Base-by-base conservation (phyloP, 2,888 invertebrate species). In the Zaprionus bogoriensis region DNA sequence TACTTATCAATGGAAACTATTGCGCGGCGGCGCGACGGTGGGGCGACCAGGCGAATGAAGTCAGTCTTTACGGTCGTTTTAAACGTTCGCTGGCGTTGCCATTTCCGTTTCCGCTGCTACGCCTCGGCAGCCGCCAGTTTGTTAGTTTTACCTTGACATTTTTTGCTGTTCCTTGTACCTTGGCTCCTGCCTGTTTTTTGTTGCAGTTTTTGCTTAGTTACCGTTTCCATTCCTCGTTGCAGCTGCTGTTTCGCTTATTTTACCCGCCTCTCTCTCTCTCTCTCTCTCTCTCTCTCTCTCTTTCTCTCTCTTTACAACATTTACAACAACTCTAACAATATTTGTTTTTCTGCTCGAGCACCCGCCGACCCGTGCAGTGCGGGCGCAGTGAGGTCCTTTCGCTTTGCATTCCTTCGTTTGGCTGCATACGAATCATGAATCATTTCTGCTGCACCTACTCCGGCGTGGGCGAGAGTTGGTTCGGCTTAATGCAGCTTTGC, bases 81-180 rank as follows among this genome's bases (percentile, higher is more conserved):
- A 65, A 73, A 66, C 62, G 67, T 63, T 79, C 64, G 60, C 53
- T 65, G 70, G 69, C 70, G 55, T 57, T 72, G 63, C 67, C 72
- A 69, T 84, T 80, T 80, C 81, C 81, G 81, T 73, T 86, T 83
- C 81, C 84, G 83, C 47, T 39, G 42, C 71, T 63, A 72, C 79
- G 76, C 55, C 59, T 64, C 48, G 68, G 25, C 45, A 48, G 65
- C 50, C 66, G 69, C 69, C 72, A 72, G 71, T 72, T 80, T 72
- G 66, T 84, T 75, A 70, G 73, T 77, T 81, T 85, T 87, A 83
- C 87, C 83, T 83, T 83, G 87, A 83, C 86, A 85, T 84, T 85
- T 85, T 68, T 50, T 61, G 52, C 38, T 52, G 27, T 71, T 61
- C 32, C 54, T 66, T 62, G 39, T 36, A 9, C 32, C 14, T 36